phyloP scores from a whole-genome alignment of 2,797 vertebrate species.

The Nyctibius grandis region DNA sequence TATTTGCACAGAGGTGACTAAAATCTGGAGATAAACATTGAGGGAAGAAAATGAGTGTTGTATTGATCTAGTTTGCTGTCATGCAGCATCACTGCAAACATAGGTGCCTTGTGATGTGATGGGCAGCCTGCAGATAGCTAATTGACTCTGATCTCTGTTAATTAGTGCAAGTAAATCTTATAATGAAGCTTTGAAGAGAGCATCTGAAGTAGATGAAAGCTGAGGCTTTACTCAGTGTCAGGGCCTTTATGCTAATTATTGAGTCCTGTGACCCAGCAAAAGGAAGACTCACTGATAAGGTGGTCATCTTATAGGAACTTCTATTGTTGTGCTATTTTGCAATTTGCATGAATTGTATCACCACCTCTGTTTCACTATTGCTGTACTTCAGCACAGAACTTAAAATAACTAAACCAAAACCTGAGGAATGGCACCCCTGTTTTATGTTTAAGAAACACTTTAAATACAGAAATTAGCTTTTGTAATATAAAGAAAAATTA shows the following conservation, averaged over 20 bases:
- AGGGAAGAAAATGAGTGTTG: background rate
- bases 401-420: background rate
- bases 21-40: background rate
- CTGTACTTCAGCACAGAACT: background rate
- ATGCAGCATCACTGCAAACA: slow-evolving; percentile 79
- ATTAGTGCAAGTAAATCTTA: slow-evolving; percentile 84
- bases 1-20: background rate
- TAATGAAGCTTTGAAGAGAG: slow-evolving; percentile 86
- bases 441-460: background rate
- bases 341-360: background rate
- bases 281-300: slow-evolving; percentile 69
- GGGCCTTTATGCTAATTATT: slow-evolving; percentile 80
- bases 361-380: background rate
- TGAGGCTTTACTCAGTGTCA: slow-evolving; percentile 79
- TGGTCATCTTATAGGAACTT: slow-evolving; percentile 28
- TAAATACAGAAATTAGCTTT: background rate
- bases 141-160: slow-evolving; percentile 84
- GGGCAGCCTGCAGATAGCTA: slow-evolving; percentile 80
- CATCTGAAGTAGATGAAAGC: slow-evolving; percentile 87
- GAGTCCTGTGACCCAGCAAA: slow-evolving; percentile 80
- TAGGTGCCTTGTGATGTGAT: slow-evolving; percentile 81
- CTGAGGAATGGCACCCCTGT: background rate
- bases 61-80: slow-evolving; percentile 77
- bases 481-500: background rate
- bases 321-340: background rate